Evolutionary conservation across 1,140 invertebrate species (phyloP).

Genomic region (Hormaphis cornu): DNA sequence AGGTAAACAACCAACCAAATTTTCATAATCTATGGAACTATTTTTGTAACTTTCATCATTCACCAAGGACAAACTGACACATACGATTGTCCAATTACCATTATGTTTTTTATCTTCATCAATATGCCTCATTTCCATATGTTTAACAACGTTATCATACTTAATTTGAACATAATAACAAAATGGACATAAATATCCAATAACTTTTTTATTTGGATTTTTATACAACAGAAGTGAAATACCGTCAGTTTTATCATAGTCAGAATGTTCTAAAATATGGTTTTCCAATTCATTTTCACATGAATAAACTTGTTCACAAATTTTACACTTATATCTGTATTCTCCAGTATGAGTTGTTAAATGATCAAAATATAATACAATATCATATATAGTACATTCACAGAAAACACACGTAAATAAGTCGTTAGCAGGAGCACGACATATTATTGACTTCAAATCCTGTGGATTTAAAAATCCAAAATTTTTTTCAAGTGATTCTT

Average conservation of each 20-base stretch:
- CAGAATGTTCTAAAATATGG: background rate
- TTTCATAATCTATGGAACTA: background rate
- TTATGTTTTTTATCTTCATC: constrained; percentile 17
- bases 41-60: background rate
- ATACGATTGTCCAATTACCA: background rate
- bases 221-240: background rate
- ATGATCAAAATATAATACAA: background rate
- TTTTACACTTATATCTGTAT: constrained; percentile 15
- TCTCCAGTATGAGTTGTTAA: constrained; percentile 7
- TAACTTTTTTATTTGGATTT: background rate
- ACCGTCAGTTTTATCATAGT: background rate
- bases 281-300: background rate
- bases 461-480: background rate
- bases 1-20: constrained; percentile 7
- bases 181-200: constrained; percentile 24
- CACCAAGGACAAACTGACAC: background rate
- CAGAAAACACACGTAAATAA: constrained; percentile 18
- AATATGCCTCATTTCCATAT: background rate
- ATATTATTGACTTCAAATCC: background rate
- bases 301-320: background rate
- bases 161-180: constrained; percentile 1
- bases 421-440: background rate
- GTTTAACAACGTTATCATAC: constrained; percentile 4
- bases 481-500: constrained; percentile 5
- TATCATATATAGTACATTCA: background rate